These are phyloP conservation scores for Bombus huntii DNA, from an alignment of 1,140 invertebrate species.

Conservation along the genomic window DNA sequence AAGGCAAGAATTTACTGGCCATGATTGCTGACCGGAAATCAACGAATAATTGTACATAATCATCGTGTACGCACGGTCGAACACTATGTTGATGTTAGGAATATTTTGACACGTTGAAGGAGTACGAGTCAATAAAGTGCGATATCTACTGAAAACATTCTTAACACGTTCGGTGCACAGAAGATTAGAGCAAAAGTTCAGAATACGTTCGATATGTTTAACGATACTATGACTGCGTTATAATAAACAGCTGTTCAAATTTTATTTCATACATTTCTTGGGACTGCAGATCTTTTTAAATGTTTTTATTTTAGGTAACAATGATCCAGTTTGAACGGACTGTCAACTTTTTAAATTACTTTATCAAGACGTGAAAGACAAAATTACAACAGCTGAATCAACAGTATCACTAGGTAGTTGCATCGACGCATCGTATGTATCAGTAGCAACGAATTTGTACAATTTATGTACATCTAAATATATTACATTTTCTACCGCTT, in stretches of 20 bases:
- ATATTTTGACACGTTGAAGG: background rate
- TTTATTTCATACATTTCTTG: too few relatives aligned
- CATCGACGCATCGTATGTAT: too few relatives aligned
- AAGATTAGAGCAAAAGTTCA: background rate
- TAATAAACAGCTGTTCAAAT: too few relatives aligned
- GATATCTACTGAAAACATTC: background rate
- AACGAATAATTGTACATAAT: slow-evolving; percentile 3
- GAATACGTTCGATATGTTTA: too few relatives aligned
- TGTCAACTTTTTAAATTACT: too few relatives aligned
- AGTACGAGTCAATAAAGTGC: background rate
- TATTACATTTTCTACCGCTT: too few relatives aligned
- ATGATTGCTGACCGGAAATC: background rate
- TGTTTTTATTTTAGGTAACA: too few relatives aligned
- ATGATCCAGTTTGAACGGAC: too few relatives aligned
- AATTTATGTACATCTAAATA: too few relatives aligned
- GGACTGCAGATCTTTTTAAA: too few relatives aligned
- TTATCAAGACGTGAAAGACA: too few relatives aligned
- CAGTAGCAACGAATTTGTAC: background rate
- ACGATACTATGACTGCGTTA: too few relatives aligned
- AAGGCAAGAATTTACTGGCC: slow-evolving; percentile 13
- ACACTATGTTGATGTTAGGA: background rate
- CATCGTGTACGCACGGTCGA: background rate
- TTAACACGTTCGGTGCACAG: background rate
- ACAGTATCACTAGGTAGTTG: background rate
- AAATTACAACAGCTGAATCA: background rate